phyloP scores from a whole-genome alignment of 2,888 invertebrate species.

The Pardosa pseudoannulata region DNA sequence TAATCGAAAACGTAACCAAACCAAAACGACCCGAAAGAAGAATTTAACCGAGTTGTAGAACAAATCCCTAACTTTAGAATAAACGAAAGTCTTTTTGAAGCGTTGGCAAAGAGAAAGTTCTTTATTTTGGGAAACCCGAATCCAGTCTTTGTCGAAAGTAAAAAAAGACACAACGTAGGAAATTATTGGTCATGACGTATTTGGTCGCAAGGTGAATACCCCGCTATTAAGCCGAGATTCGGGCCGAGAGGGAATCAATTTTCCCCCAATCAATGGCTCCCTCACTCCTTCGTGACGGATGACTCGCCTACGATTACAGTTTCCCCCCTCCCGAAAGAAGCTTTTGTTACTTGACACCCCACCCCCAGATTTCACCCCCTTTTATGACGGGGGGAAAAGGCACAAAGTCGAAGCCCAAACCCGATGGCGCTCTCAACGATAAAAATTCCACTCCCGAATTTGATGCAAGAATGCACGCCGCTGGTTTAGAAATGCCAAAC shows the following conservation, averaged over 20 bases:
- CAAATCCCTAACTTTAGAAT: no score
- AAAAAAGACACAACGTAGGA: no score
- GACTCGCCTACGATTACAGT: conserved; percentile 70
- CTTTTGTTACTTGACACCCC: conserved; percentile 70
- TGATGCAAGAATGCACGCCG: background rate
- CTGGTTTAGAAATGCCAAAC: no score
- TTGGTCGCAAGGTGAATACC: background rate
- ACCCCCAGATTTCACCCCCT: conserved; percentile 46
- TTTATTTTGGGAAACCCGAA: no score
- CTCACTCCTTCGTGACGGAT: conserved; percentile 71
- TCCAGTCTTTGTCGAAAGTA: no score
- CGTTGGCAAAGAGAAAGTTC: no score
- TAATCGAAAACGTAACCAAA: no score
- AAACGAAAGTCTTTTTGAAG: no score
- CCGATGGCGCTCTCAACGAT: no score
- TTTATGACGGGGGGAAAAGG: conserved; percentile 52
- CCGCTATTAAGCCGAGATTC: conserved; percentile 46
- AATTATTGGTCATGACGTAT: no score
- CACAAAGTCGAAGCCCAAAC: conserved; percentile 48
- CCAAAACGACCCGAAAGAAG: no score
- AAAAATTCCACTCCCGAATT: conserved; percentile 43
- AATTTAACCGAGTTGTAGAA: no score
- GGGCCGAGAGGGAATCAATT: conserved; percentile 27
- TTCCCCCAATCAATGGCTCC: conserved; percentile 68
- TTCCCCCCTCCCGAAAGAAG: conserved; percentile 49